These are phyloP conservation scores for Scrobipalpa atriplicella DNA, from an alignment of 2,888 invertebrate genomes.

Conservation along the genomic window DNA sequence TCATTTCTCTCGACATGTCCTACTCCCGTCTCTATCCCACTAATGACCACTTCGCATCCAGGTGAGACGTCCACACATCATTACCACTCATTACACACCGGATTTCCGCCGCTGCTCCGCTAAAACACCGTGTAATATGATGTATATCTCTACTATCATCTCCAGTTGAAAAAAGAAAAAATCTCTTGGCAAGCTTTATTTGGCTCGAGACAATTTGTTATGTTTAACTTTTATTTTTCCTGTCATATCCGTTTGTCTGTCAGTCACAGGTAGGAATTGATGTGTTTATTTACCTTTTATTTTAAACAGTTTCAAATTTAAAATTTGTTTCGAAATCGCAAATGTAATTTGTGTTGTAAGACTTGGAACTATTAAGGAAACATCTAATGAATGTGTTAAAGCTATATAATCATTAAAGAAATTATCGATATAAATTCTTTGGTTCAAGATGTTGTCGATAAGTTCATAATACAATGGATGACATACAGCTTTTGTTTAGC, in stretches of 20 bases:
- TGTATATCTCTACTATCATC: slow-evolving; percentile 27
- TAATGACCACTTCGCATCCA: slow-evolving; percentile 65
- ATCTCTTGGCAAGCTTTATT: slow-evolving; percentile 20
- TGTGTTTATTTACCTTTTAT: slow-evolving; percentile 16
- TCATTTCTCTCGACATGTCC: neutral
- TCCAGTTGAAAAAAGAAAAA: neutral
- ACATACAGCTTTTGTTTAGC: slow-evolving; percentile 1
- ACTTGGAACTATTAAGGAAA: neutral
- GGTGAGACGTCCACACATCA: slow-evolving; percentile 77
- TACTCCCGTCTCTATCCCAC: slow-evolving; percentile 44
- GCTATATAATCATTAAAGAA: neutral
- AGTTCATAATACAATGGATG: neutral
- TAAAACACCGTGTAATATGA: slow-evolving; percentile 69
- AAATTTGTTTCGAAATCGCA: slow-evolving; percentile 13
- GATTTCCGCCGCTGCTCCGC: slow-evolving; percentile 67
- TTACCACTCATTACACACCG: slow-evolving; percentile 67
- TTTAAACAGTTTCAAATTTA: neutral
- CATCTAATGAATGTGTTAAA: neutral
- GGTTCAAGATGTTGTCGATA: neutral
- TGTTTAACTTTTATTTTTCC: slow-evolving; percentile 14
- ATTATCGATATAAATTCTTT: neutral
- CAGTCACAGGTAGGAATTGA: slow-evolving; percentile 16
- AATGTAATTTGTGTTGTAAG: neutral
- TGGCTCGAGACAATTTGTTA: neutral
- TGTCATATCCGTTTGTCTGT: slow-evolving; percentile 17